phyloP scores from a whole-genome alignment of 2,888 invertebrate species.

The Calameuta filiformis region DNA sequence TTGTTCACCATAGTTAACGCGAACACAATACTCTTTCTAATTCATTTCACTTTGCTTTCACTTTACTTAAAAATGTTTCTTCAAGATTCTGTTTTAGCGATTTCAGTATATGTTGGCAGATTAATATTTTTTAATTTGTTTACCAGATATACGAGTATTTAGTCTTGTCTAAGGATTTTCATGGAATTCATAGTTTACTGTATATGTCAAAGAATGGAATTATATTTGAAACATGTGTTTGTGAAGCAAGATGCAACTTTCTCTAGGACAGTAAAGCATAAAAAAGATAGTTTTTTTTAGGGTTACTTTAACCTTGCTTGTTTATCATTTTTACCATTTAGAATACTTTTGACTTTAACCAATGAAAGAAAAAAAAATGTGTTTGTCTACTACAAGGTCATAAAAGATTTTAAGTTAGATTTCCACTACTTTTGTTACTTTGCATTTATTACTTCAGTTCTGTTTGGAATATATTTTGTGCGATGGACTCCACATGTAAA shows the following conservation, averaged over 20 bases:
- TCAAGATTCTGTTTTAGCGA: not conserved
- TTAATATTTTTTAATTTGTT: not conserved
- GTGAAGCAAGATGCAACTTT: not conserved
- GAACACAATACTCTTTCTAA: not conserved
- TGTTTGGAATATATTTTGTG: not conserved
- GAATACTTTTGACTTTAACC: not conserved
- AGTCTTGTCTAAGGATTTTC: not conserved
- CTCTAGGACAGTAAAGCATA: not conserved
- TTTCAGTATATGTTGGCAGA: not conserved
- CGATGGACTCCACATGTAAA: not conserved
- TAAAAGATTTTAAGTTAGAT: not conserved
- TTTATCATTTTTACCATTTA: not conserved
- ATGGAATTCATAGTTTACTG: not conserved
- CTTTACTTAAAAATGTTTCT: not conserved
- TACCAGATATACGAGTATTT: not conserved
- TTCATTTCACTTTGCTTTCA: conserved; percentile 1
- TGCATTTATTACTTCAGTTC: not conserved
- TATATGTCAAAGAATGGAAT: not conserved
- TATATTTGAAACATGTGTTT: not conserved
- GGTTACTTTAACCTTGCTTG: not conserved
- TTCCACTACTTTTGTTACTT: not conserved
- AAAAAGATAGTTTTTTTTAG: not conserved
- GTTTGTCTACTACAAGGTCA: not conserved
- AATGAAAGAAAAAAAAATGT: not conserved
- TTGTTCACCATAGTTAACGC: not conserved